Conservation (phyloP, 2,797 vertebrate genomes). For the Smutsia temminckii region DNA sequence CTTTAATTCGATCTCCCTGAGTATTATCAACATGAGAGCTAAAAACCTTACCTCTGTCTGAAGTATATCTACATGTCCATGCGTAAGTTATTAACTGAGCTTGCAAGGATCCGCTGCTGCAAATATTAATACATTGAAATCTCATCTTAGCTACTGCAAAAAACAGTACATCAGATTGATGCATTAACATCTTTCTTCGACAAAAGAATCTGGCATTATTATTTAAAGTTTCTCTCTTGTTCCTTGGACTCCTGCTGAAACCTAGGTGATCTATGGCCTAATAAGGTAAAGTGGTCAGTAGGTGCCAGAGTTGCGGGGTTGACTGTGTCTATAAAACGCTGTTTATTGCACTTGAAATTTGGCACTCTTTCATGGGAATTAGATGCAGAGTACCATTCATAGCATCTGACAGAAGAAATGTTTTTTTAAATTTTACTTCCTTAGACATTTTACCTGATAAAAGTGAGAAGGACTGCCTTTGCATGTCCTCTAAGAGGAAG, state of each 20-base stretch:
- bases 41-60: constrained; percentile 88
- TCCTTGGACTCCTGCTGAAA: constrained; percentile 70
- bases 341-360: constrained; percentile 76
- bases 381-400: constrained; percentile 73
- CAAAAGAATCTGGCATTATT: constrained; percentile 74
- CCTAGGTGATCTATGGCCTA: constrained; percentile 70
- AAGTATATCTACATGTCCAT: constrained; percentile 86
- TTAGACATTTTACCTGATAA: constrained; percentile 68
- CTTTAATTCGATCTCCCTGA: constrained; percentile 87
- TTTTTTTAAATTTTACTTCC: not conserved
- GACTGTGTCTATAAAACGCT: constrained; percentile 78
- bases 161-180: constrained; percentile 84
- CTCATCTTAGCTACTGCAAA: constrained; percentile 86
- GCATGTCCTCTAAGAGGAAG: constrained; percentile 49
- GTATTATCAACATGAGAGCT: constrained; percentile 85
- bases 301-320: constrained; percentile 77
- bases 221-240: constrained; percentile 51
- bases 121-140: constrained; percentile 90
- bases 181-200: constrained; percentile 84
- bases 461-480: not conserved
- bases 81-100: constrained; percentile 86
- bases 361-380: constrained; percentile 77
- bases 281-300: constrained; percentile 73
- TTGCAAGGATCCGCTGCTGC: constrained; percentile 85
- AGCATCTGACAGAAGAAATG: constrained; percentile 61